Percentiles rank a stretch among this genome's conserved stretches.
phyloP scores from a whole-genome alignment of 2,113 vertebrate genomes.

The Ciconia maguari region DNA sequence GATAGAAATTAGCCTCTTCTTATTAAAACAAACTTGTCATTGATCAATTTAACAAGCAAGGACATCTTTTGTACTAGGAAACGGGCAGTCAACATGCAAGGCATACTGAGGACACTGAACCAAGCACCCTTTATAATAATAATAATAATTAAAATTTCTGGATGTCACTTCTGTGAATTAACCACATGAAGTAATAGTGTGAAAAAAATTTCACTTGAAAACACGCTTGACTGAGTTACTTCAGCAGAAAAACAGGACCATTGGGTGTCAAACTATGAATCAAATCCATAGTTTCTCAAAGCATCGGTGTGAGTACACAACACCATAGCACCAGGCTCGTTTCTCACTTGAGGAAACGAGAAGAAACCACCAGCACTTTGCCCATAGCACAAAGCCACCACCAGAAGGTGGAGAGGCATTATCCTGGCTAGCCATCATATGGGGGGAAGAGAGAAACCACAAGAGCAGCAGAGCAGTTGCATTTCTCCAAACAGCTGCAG shows the following conservation, averaged over 20 bases:
- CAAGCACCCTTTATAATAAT: neutral
- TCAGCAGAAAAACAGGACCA: neutral
- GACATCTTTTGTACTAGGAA: neutral
- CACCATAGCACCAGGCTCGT: neutral
- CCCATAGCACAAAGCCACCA: neutral
- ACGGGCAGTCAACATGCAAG: neutral
- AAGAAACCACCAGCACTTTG: neutral
- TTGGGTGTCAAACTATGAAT: neutral
- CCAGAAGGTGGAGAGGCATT: neutral
- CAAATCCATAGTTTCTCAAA: neutral
- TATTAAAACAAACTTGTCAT: neutral
- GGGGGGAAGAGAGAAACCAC: neutral
- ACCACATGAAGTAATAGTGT: neutral
- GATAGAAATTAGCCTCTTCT: neutral
- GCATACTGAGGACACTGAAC: neutral
- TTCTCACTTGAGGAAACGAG: neutral
- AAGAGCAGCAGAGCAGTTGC: neutral
- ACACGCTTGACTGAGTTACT: neutral
- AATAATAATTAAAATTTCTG: no score
- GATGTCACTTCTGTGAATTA: neutral
- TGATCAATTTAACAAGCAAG: neutral
- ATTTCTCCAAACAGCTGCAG: neutral
- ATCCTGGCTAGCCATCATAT: no score
- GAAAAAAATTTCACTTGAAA: neutral
- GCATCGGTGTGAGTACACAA: rapidly evolving